Percentiles rank a stretch among this genome's conserved stretches.
These are phyloP conservation scores for Bombus waltoni DNA, from an alignment of 1,140 invertebrate species.

Conservation along the genomic window DNA sequence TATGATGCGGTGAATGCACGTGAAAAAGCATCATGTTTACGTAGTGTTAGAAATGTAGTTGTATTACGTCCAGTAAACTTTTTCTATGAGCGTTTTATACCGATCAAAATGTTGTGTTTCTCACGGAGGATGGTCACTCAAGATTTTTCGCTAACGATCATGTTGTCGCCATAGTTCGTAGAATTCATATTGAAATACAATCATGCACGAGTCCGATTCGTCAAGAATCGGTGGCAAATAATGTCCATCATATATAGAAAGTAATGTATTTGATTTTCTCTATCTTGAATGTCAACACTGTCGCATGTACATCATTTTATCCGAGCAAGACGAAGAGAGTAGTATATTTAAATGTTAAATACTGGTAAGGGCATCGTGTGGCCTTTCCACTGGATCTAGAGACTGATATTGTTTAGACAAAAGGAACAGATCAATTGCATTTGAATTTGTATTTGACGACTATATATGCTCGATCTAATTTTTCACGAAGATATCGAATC, in stretches of 20 bases:
- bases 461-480: slow-evolving; percentile 3
- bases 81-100: slow-evolving; percentile 78
- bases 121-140: slow-evolving; percentile 54
- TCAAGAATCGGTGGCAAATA: neutral
- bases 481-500: neutral
- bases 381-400: slow-evolving; percentile 65
- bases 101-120: slow-evolving; percentile 73
- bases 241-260: slow-evolving; percentile 7
- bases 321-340: slow-evolving; percentile 49
- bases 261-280: slow-evolving; percentile 30
- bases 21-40: slow-evolving; percentile 61
- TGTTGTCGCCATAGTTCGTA: slow-evolving; percentile 63
- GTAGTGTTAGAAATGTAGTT: slow-evolving; percentile 65
- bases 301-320: slow-evolving; percentile 59
- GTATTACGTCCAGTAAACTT: slow-evolving; percentile 75
- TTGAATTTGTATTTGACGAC: slow-evolving; percentile 22
- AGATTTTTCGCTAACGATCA: slow-evolving; percentile 53
- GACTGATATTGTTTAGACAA: slow-evolving; percentile 66
- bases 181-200: slow-evolving; percentile 31
- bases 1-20: slow-evolving; percentile 56
- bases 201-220: slow-evolving; percentile 23
- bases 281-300: slow-evolving; percentile 33
- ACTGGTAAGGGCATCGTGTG: slow-evolving; percentile 60
- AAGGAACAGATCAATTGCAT: slow-evolving; percentile 26
- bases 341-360: slow-evolving; percentile 66